A percentile compares a stretch with the other conserved stretches of the same genome.
Evolutionary conservation across 2,888 invertebrate genomes (phyloP).

Genomic region (Philereme vetulata): DNA sequence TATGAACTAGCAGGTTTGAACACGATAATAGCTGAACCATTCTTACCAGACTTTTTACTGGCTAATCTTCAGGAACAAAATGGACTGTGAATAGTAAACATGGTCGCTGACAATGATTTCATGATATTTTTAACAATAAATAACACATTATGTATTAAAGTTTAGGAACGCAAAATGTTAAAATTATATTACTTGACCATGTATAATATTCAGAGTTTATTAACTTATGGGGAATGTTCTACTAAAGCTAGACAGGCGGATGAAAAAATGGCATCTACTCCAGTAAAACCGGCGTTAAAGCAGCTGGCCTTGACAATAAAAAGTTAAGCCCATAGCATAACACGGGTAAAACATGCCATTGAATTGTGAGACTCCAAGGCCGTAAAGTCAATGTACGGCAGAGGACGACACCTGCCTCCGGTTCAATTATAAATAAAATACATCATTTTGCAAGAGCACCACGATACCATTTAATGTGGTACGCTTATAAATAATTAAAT

Average conservation of each 20-base stretch:
- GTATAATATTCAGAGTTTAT: background rate
- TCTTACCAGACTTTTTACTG: background rate
- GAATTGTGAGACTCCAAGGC: constrained; percentile 72
- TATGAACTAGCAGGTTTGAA: constrained; percentile 35
- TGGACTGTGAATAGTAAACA: background rate
- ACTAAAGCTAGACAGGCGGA: background rate
- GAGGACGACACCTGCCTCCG: constrained; percentile 76
- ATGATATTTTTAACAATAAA: background rate
- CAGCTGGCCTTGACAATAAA: constrained; percentile 69
- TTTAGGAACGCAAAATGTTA: too few species aligned
- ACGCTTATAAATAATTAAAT: too few species aligned
- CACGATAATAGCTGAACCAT: constrained; percentile 9
- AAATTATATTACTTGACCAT: too few species aligned
- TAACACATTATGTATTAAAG: too few species aligned
- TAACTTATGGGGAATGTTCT: background rate
- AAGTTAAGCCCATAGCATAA: constrained; percentile 61
- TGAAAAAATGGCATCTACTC: constrained; percentile 43
- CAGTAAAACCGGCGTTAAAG: constrained; percentile 51
- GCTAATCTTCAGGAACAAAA: background rate
- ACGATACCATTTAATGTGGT: constrained; percentile 6
- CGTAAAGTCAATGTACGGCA: constrained; percentile 74
- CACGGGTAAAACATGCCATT: constrained; percentile 66
- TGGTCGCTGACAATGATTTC: background rate
- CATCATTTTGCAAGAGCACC: constrained; percentile 46
- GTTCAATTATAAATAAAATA: constrained; percentile 52